Evolutionary conservation across 1,140 invertebrate species (phyloP).

Genomic region (Monomorium pharaonis): DNA sequence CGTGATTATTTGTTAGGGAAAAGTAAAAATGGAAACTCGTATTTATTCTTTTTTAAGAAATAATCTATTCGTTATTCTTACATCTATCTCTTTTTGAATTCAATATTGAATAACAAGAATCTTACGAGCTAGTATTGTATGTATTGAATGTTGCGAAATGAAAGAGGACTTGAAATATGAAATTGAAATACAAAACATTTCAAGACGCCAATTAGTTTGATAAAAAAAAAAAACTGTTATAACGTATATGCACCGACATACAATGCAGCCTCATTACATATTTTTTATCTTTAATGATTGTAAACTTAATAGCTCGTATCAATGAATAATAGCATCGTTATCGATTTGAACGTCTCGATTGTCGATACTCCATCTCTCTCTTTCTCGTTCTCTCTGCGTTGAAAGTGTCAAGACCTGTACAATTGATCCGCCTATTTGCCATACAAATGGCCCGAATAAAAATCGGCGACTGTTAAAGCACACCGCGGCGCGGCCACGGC

Average conservation of each 20-base stretch:
- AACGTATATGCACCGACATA: not conserved
- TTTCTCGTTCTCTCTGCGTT: no score
- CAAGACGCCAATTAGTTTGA: not conserved
- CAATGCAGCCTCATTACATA: not conserved
- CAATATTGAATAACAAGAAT: no score
- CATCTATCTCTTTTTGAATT: not conserved
- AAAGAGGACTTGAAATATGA: not conserved
- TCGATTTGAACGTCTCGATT: not conserved
- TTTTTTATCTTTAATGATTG: not conserved
- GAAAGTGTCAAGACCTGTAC: not conserved
- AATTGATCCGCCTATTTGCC: slow-evolving; percentile 16
- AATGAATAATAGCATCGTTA: not conserved
- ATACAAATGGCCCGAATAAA: slow-evolving; percentile 46
- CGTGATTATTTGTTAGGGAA: not conserved
- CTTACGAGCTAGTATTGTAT: not conserved
- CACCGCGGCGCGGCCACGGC: slow-evolving; percentile 53
- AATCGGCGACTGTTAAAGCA: slow-evolving; percentile 55
- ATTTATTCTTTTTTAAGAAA: not conserved
- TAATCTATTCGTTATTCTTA: not conserved
- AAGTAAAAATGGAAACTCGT: not conserved
- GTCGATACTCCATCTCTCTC: not conserved
- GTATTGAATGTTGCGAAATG: not conserved
- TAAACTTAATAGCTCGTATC: not conserved
- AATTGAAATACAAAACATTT: not conserved
- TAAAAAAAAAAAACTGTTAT: not conserved